Percentiles rank a stretch among this genome's conserved stretches.
Conservation (phyloP, 2,797 vertebrate genomes). For the Nothura maculosa region DNA sequence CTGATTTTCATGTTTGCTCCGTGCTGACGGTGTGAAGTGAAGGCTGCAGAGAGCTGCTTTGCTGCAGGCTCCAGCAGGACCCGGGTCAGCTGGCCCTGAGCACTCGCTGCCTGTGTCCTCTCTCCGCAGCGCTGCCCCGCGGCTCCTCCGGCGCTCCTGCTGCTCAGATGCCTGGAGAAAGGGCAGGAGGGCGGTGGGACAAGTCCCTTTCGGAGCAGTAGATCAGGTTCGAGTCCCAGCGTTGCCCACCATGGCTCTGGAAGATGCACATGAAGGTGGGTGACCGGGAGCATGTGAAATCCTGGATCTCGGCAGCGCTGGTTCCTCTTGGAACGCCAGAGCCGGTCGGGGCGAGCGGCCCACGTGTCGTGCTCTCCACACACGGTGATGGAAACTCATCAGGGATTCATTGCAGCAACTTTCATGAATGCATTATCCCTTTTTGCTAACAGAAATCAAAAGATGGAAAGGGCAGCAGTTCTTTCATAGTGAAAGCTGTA, state of each 20-base stretch:
- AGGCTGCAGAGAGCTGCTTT: background rate
- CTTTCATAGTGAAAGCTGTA: background rate
- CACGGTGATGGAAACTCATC: background rate
- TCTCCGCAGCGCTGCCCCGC: background rate
- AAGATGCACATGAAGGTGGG: too few species aligned
- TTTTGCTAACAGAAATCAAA: background rate
- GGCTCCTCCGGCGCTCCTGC: background rate
- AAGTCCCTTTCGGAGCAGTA: background rate
- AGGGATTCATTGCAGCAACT: background rate
- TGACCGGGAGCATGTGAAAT: too few species aligned
- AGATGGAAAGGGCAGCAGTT: background rate
- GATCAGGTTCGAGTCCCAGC: background rate
- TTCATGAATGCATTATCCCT: background rate
- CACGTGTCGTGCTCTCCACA: background rate
- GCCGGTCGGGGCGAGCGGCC: background rate
- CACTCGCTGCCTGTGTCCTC: background rate
- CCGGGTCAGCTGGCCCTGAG: fast-evolving
- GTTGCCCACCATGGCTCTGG: background rate
- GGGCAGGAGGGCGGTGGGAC: background rate
- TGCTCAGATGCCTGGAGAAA: background rate
- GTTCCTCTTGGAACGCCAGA: too few species aligned
- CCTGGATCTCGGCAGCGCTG: too few species aligned
- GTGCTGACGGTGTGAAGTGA: background rate
- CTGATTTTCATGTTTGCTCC: background rate
- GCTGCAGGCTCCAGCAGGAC: background rate